Base-by-base conservation (phyloP, 2,113 vertebrate genomes). In the Rattus rattus region DNA sequence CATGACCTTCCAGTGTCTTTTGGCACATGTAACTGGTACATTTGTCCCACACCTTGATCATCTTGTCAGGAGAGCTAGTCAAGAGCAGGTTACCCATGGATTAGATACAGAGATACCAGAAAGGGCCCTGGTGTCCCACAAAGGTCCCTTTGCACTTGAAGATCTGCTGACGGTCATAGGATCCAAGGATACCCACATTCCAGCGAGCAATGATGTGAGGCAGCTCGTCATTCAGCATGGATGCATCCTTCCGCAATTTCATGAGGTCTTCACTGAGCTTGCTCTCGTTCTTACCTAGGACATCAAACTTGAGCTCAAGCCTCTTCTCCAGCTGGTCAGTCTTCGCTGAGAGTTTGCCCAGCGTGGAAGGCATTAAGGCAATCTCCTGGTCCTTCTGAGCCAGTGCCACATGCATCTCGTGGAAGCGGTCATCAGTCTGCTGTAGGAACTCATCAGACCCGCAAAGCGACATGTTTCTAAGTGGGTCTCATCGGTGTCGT, bases 121-220 rank as follows among this genome's bases (percentile, higher is more conserved):
- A 99, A 0, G 99, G 99, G 90, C 99, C 99, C 98, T 99, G 99
- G 98, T 99, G 99, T 20, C 99, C 99, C 89, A 99, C 99, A 39
- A 99, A 99, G 8, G 99, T 99, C 33, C 99, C 99, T 97, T 99
- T 99, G 98, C 99, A 99, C 98, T 99, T 99, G 98, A 99, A 99
- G 98, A 99, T 99, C 98, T 99, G 99, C 99, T 99, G 99, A 12
- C 99, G 99, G 93, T 99, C 99, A 1, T 99, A 99, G 20, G 99
- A 99, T 95, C 99, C 99, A 43, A 99, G 98, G 98, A 99, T 99
- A 87, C 99, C 99, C 99, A 99, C 99, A 98, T 99, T 99, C 97
- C 99, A 99, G 70, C 99, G 99, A 90, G 99, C 99, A 0, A 99
- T 99, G 98, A 99, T 99, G 98, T 99, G 99, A 54, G 99, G 99